These are phyloP conservation scores for Hybognathus amarus DNA, from an alignment of 2,797 vertebrate genomes.

Conservation along the genomic window DNA sequence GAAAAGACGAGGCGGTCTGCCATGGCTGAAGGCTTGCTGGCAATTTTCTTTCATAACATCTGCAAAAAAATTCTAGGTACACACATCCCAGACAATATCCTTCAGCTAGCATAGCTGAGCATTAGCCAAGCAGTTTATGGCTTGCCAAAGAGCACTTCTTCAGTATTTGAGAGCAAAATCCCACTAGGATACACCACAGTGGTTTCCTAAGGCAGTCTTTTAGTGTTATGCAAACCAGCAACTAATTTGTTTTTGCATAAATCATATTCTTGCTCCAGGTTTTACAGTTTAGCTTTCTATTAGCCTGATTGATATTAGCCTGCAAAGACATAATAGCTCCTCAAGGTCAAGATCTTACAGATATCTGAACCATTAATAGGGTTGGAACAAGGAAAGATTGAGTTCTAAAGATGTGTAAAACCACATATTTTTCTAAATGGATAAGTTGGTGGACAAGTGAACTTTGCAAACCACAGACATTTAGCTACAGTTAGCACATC, in stretches of 20 bases:
- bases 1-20: background rate
- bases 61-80: conserved; percentile 59
- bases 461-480: background rate
- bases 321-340: background rate
- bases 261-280: background rate
- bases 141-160: conserved; percentile 8
- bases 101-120: conserved; percentile 16
- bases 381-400: background rate
- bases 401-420: background rate
- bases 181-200: conserved; percentile 1
- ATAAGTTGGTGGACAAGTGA: background rate
- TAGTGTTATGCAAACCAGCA: conserved; percentile 15
- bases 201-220: conserved; percentile 19
- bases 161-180: conserved; percentile 14
- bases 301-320: background rate
- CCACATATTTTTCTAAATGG: background rate
- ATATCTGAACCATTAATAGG: background rate
- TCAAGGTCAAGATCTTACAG: background rate
- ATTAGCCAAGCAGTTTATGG: background rate
- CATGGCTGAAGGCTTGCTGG: conserved; percentile 68
- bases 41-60: conserved; percentile 67
- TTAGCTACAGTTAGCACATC: background rate
- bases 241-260: conserved; percentile 18
- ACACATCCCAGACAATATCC: conserved; percentile 27
- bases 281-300: conserved; percentile 1